Evolutionary conservation across 1,140 invertebrate species (phyloP), one percentile per base, ranked within the genome.

Genomic region (Bombus balteatus): DNA sequence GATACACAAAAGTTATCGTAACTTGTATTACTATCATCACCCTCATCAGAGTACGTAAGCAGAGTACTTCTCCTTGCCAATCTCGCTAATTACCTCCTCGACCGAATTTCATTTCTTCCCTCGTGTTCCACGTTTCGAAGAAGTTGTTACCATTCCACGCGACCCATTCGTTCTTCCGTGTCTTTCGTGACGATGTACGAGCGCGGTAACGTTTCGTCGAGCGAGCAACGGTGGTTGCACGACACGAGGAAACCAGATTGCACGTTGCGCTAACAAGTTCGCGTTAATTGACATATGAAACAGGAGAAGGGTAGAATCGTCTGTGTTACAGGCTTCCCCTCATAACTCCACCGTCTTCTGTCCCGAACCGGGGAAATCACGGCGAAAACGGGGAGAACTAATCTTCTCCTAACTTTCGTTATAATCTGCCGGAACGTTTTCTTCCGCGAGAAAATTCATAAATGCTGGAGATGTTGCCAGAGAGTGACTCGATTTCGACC

Each of bases 221-320:
- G 25, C 32, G 28, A 68, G 39, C 34, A 70, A 22, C 41, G 25
- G 9, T 25, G 75, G 34, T 15, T 37, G 13, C 37, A 43, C 75
- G 57, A 77, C 57, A 77, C 65, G 41, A n/a, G 66, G 25, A 37
- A 80, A 53, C 78, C 43, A 71, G 78, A 68, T 80, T 53, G 78
- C 41, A 57, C 79, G 68, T 53, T 53, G 71, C 39, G 8, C 71
- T 65, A 82, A 74, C 71, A 82, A 82, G 80, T 82, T 75, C 53
- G 43, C 71, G 75, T 70, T 83, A 83, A 83, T 83, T 78, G 81
- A 70, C 73, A 77, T 34, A 47, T n/a, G 73, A 70, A 68, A 77
- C 47, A 25, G n/a, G 53, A 18, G 32, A n/a, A 32, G n/a, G 65
- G 32, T 22, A 18, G 65, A 32, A 73, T 43, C 53, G 53, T n/a